Conservation (phyloP, 2,797 vertebrate genomes). For the Sebastes jordani region DNA sequence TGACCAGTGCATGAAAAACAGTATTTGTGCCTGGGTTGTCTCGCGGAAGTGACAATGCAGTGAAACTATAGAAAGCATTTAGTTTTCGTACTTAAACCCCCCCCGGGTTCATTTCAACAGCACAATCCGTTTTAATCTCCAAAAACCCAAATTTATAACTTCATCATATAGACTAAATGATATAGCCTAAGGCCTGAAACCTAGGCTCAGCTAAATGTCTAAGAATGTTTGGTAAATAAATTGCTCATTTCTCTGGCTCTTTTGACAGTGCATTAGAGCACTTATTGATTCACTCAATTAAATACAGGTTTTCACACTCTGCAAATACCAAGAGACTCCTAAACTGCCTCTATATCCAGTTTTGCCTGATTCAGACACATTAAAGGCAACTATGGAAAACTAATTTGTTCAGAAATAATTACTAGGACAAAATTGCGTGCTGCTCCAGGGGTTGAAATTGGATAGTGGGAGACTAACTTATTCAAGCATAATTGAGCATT, state of each 20-base stretch:
- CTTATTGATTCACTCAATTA: constrained; percentile 85
- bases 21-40: too few relatives aligned
- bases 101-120: background rate
- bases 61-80: background rate
- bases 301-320: constrained; percentile 81
- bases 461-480: constrained; percentile 72
- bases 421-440: constrained; percentile 73
- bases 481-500: constrained; percentile 70
- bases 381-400: constrained; percentile 80
- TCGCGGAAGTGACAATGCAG: background rate
- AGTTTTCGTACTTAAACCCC: background rate
- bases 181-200: constrained; percentile 34
- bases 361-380: constrained; percentile 80
- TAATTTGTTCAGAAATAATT: constrained; percentile 83
- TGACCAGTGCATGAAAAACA: too few relatives aligned
- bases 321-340: constrained; percentile 82
- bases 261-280: constrained; percentile 79
- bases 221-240: constrained; percentile 72
- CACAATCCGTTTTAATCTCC: background rate
- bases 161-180: constrained; percentile 29
- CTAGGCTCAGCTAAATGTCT: constrained; percentile 56
- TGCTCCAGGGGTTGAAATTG: constrained; percentile 73
- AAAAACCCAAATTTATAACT: constrained; percentile 24
- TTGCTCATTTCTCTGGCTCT: constrained; percentile 66
- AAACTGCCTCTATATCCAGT: constrained; percentile 75